Percentiles rank a stretch among this genome's conserved stretches.
Evolutionary conservation across 2,113 vertebrate genomes (phyloP).

Genomic region (Toxotes jaculatrix): DNA sequence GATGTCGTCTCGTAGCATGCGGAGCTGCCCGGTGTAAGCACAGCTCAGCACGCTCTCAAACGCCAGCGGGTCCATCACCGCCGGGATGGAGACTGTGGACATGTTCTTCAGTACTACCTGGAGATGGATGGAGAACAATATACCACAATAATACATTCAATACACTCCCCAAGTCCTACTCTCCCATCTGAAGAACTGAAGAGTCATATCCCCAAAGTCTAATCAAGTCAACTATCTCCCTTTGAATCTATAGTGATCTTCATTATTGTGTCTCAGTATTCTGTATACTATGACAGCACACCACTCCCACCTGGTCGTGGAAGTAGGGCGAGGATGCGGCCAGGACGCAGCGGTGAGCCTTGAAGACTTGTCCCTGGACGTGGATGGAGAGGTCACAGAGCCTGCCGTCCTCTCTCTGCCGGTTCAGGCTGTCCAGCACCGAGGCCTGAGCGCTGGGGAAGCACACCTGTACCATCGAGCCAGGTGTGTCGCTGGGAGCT

Average conservation of each 20-base stretch:
- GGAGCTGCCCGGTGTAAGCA: slow-evolving; percentile 91
- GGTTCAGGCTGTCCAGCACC: slow-evolving; percentile 91
- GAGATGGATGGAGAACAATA: neutral
- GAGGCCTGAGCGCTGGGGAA: slow-evolving; percentile 89
- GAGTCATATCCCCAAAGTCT: neutral
- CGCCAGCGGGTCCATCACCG: slow-evolving; percentile 91
- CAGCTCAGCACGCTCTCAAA: slow-evolving; percentile 93
- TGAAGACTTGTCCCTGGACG: slow-evolving; percentile 88
- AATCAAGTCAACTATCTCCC: too few species aligned
- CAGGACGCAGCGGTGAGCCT: slow-evolving; percentile 87
- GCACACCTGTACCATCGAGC: slow-evolving; percentile 87
- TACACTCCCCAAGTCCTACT: too few species aligned
- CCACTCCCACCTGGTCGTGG: slow-evolving; percentile 86
- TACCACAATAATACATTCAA: neutral
- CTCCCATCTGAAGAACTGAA: too few species aligned
- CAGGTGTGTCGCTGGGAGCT: slow-evolving; percentile 55
- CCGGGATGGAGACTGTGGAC: slow-evolving; percentile 90
- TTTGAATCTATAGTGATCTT: too few species aligned
- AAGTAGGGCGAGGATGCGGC: slow-evolving; percentile 89
- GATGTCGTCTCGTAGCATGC: slow-evolving; percentile 90
- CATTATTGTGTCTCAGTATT: too few species aligned
- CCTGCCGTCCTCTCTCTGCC: slow-evolving; percentile 89
- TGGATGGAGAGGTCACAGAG: slow-evolving; percentile 89
- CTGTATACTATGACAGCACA: neutral
- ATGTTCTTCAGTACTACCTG: slow-evolving; percentile 94